Conservation (phyloP, 30 jellyfish, hydroid and myxozoan species). For the Mastigias papua region DNA sequence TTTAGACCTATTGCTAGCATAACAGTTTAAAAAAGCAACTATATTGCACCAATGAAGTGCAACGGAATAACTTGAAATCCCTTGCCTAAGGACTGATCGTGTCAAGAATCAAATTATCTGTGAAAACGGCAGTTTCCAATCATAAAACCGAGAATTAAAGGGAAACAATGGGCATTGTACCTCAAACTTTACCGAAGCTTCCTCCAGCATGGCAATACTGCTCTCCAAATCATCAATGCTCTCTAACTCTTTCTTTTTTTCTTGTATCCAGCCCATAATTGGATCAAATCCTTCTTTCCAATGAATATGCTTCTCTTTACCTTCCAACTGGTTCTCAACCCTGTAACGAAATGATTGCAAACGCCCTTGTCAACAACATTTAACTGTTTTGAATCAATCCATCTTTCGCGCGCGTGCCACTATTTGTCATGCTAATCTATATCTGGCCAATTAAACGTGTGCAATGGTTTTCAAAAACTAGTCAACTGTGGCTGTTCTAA, state of each 20-base stretch:
- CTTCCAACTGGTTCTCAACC: slow-evolving; percentile 49
- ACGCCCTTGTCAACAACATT: slow-evolving; percentile 1
- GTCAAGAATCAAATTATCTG: too few relatives aligned
- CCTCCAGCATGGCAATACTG: slow-evolving; percentile 65
- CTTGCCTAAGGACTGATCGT: too few relatives aligned
- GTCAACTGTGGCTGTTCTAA: too few relatives aligned
- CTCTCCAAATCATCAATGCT: slow-evolving; percentile 67
- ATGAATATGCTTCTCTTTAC: slow-evolving; percentile 30
- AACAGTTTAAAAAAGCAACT: too few relatives aligned
- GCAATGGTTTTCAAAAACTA: not conserved
- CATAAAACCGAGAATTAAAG: too few relatives aligned
- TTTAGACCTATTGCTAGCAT: too few relatives aligned
- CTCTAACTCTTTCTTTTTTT: slow-evolving; percentile 45
- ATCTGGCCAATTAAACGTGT: not conserved
- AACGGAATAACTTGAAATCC: too few relatives aligned
- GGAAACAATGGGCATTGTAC: too few relatives aligned
- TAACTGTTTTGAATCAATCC: not conserved
- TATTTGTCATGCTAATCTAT: slow-evolving; percentile 34
- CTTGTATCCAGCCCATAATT: slow-evolving; percentile 72
- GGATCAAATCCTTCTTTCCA: slow-evolving; percentile 63
- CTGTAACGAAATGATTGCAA: slow-evolving; percentile 64
- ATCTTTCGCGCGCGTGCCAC: slow-evolving; percentile 80
- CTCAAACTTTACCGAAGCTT: slow-evolving; percentile 69
- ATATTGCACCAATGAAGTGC: too few relatives aligned
- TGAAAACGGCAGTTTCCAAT: too few relatives aligned